Evolutionary conservation across 1,140 invertebrate species (phyloP), one percentile per base, ranked within the genome.

Genomic region (Cydia strobilella): DNA sequence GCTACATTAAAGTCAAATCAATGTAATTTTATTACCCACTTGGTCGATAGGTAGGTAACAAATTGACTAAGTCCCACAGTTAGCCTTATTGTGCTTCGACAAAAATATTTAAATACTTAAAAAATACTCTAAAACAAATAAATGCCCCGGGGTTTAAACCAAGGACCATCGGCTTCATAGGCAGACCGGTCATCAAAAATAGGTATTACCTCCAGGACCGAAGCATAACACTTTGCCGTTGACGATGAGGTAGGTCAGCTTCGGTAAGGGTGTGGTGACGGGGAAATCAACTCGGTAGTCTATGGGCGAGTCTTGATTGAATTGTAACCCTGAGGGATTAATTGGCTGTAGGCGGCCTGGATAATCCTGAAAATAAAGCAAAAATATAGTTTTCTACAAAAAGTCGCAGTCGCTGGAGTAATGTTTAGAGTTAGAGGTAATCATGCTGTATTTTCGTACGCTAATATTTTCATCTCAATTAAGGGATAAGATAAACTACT

Each of bases 251-350:
- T 77, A 35, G 2, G 84, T 87, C 7, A 90, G 79, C 7, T 77
- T 76, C 0, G 87, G 87, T 39, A 90, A 20, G 0, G 88, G 89
- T 2, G 80, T 84, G 6, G 75, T 83, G 10, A 88, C 83, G 3
- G 89, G 89, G 72, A 91, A 91, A 62, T 84, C 84, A 0, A 91
- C 80, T 15, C 85, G 69, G 69, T 89, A 89, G 12, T 75, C 42
- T 1, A 90, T 71, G 0, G 82, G 76, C 6, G 71, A 72, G 3
- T 87, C 87, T 39, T 74, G 72, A 35, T 88, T 89, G 74, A 82
- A 87, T 10, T 84, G 76, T 4, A 69, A 18, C 31, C 80, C 76
- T 7, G 25, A 48, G 9, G 79, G 66, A 2, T 81, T 82, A 0
- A 82, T 27, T 0, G 85, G 80, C 48, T 87, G 77, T 23, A 91